Evolutionary conservation across 1,140 invertebrate genomes (phyloP), one percentile per base, ranked within the genome.

Genomic region (Amyelois transitella): DNA sequence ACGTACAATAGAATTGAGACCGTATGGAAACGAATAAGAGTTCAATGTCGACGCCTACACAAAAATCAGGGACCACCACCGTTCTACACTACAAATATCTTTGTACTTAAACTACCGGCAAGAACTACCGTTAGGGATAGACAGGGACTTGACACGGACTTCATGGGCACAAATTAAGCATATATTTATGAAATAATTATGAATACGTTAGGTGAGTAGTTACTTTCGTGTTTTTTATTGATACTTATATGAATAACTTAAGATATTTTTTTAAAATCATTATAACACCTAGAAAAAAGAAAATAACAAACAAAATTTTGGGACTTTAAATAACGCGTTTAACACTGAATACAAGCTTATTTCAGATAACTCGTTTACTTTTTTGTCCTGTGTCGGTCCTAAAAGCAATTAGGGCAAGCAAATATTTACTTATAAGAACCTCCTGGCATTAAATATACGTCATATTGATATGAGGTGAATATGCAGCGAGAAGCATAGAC

Each of bases 101-200:
- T 58, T 58, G 50, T 51, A 59, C 56, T 51, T 56, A 58, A 49
- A 32, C 64, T 69, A 64, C 48, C 53, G 63, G 67, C 67, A 69
- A 69, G 60, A 69, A 51, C n/a, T 60, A 62, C 66, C 54, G 32
- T 18, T 51, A 38, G 32, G 12, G 32, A 38, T 14, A 12, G 17
- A 6, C n/a, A 14, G 2, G 32, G 32, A 38, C 32, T 38, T 38
- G 32, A 38, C 32, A 38, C 12, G 32, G 32, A 38, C 5, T 38
- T 14, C n/a, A 38, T 38, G n/a, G 32, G 32, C 32, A 38, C 32
- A 38, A 38, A 6, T 14, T 38, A 38, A n/a, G 12, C 4, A 38
- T 14, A 38, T 57, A 54, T 51, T 50, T 53, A 54, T 50, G 7
- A 54, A 54, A 58, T 62, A 51, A 56, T 32, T 10, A 6, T 32